Evolutionary conservation across 2,113 vertebrate species (phyloP), one percentile per base, ranked within the genome.

Genomic region (Peromyscus maniculatus): DNA sequence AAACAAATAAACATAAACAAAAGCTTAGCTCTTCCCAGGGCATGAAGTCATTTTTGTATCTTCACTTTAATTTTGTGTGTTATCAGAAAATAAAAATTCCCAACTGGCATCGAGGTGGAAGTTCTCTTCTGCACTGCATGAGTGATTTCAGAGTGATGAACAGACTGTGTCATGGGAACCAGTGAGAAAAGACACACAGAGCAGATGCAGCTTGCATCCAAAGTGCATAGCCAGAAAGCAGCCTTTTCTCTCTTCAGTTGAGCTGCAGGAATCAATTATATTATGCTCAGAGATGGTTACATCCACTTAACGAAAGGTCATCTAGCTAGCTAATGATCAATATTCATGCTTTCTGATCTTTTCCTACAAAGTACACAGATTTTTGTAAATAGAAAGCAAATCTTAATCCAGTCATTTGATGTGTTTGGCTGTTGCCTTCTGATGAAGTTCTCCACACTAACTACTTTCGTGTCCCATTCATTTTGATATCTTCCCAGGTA

Each of bases 261-360:
- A 91, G 24, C 66, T 96, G 67, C 39, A 88, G 74, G 88, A 93
- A 92, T 83, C n/a, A 72, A 64, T 96, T 91, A 55, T 24, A 39
- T 91, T 89, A 93, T 26, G 4, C 67, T 93, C 46, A 46, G 89
- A 31, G 33, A 87, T 69, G 17, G 46, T 74, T 89, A 75, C 67
- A 16, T 78, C 17, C 21, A 62, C 78, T 62, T 78, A 86, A 82
- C 17, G 52, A 89, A 97, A 66, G 28, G 91, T 87, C 26, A 93
- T 66, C 7, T 36, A 87, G 43, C 78, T 91, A 69, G 39, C 77
- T 36, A 84, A 12, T 43, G 26, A 87, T 15, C 31, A 28, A 64
- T 31, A 94, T 74, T 77, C 33, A 57, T 69, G 52, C 7, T 83
- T 87, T 89, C 55, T n/a, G 72, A 72, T 94, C 19, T 59, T 89